Base-by-base conservation (phyloP, 2,113 vertebrate species). In the Zosterops japonicus region DNA sequence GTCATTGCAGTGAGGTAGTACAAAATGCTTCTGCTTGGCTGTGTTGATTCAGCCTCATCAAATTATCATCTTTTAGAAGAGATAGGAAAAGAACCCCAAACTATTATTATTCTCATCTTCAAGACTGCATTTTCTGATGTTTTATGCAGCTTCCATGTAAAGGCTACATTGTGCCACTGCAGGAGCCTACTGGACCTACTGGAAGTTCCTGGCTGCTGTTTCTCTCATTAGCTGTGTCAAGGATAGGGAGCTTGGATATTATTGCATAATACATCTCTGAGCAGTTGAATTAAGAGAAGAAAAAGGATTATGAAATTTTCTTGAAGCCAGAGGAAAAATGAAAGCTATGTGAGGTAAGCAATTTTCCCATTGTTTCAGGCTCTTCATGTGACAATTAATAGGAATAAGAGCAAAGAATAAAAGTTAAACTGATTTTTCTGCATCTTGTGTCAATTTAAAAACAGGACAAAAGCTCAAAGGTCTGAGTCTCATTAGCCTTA, bases 271-370 rank as follows among this genome's bases (percentile, higher is more conserved):
- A 70, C 21, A 70, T 90, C 29, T 79, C 53, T 70, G 71, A 94
- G 67, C 42, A 76, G 59, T 70, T 75, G 49, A 86, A 84, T 93
- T 86, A 75, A 74, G n/a, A 95, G 57, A 83, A 89, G 31, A 94
- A 95, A 95, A 94, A 74, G 11, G 82, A 93, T 77, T 67, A 83
- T 24, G 46, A 19, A 12, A 29, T 93, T 76, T 90, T 91, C 63
- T 93, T 70, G 80, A 91, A 78, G 50, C 35, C 41, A 83, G 39
- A 78, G 49, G 33, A 89, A 69, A 86, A 90, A 93, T 80, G 57
- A 76, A 76, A 77, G 53, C 33, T 72, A 70, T 91, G 52, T 39
- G 42, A 92, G 83, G 69, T 56, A 74, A 76, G 42, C 41, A 87
- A 82, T 92, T 93, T 65, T 71, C 55, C 24, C 31, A 81, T 89